These are phyloP conservation scores for Trisateles emortualis DNA, from an alignment of 2,888 invertebrate species.

Conservation along the genomic window DNA sequence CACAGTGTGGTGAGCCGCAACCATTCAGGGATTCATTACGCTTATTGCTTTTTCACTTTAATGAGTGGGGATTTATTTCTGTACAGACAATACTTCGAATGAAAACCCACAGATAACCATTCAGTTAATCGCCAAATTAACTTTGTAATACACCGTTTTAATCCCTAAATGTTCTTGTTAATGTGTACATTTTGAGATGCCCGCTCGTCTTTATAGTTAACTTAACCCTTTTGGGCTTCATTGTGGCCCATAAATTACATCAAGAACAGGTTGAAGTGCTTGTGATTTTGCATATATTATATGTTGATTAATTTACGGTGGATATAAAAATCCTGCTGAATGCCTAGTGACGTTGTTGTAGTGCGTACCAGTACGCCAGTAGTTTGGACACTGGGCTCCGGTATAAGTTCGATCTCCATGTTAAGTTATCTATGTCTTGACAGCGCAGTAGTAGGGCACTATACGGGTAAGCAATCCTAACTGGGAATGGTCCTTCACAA, in stretches of 20 bases:
- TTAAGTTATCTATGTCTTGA: too few species aligned
- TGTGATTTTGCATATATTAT: too few species aligned
- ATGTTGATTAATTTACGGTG: too few species aligned
- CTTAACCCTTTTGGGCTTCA: background rate
- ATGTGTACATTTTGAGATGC: background rate
- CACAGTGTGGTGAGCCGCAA: background rate
- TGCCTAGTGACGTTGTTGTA: too few species aligned
- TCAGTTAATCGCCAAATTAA: background rate
- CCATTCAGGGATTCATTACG: background rate
- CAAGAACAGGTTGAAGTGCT: background rate
- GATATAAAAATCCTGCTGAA: too few species aligned
- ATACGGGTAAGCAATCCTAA: too few species aligned
- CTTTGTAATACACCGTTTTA: background rate
- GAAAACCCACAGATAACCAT: background rate
- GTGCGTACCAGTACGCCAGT: too few species aligned
- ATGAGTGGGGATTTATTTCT: background rate
- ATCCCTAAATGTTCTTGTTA: background rate
- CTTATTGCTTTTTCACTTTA: background rate
- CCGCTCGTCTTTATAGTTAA: background rate
- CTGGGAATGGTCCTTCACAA: too few species aligned
- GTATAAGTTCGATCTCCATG: too few species aligned
- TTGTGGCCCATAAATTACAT: background rate
- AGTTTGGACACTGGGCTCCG: too few species aligned
- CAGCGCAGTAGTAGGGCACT: too few species aligned
- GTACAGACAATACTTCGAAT: background rate